Percentiles rank a stretch among this genome's conserved stretches.
These are phyloP conservation scores for Panulirus ornatus DNA, from an alignment of 1,140 invertebrate species.

Conservation along the genomic window DNA sequence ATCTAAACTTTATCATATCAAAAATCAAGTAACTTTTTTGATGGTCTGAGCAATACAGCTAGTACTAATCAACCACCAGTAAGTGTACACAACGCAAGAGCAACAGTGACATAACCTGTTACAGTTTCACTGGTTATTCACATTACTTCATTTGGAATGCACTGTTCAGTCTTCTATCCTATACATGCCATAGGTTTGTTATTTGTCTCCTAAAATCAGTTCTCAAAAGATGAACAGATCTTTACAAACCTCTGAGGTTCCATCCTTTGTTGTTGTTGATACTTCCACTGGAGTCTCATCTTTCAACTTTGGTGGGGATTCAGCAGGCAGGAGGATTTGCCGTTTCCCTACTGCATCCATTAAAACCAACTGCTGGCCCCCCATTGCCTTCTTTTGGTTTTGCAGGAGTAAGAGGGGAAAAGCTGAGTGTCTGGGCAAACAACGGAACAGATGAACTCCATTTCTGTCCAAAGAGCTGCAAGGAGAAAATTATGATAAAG, in stretches of 20 bases:
- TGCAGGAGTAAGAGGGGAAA: constrained; percentile 72
- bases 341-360: neutral
- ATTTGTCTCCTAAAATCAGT: too few relatives aligned
- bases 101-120: too few relatives aligned
- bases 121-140: too few relatives aligned
- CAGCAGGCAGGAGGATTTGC: neutral
- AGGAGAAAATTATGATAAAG: neutral
- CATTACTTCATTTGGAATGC: too few relatives aligned
- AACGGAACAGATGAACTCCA: constrained; percentile 73
- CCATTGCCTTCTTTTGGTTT: constrained; percentile 49
- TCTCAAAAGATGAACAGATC: neutral
- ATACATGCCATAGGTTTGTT: too few relatives aligned
- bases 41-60: too few relatives aligned
- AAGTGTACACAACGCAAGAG: too few relatives aligned
- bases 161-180: too few relatives aligned
- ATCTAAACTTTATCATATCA: too few relatives aligned
- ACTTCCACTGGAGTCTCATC: neutral
- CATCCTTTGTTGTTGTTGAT: neutral
- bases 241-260: constrained; percentile 45
- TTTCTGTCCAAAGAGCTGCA: constrained; percentile 73
- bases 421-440: constrained; percentile 72
- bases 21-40: too few relatives aligned
- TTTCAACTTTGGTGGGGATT: neutral
- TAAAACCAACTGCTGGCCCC: neutral
- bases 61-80: too few relatives aligned